Conservation (phyloP, 2,797 vertebrate species). For the Mormyrus hasselquistii region DNA sequence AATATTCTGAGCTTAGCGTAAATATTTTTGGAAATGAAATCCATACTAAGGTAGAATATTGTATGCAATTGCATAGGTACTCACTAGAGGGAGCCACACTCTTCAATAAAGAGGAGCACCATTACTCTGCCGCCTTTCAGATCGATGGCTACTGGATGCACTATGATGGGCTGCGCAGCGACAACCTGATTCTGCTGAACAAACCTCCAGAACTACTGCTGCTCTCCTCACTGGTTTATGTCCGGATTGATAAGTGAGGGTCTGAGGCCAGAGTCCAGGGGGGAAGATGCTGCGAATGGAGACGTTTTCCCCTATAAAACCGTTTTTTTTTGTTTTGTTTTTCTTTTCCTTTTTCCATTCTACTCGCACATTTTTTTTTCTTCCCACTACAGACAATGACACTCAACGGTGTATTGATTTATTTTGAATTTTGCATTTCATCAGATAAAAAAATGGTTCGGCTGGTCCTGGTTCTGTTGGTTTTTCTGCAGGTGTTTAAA, state of each 20-base stretch:
- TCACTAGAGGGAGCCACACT: conserved; percentile 80
- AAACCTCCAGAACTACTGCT: conserved; percentile 78
- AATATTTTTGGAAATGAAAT: neutral
- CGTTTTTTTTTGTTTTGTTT: too few species aligned
- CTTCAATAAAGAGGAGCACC: conserved; percentile 82
- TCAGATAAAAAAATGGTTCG: neutral
- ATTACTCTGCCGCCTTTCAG: conserved; percentile 80
- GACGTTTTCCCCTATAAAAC: neutral
- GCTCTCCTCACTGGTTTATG: conserved; percentile 75
- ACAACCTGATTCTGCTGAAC: conserved; percentile 78
- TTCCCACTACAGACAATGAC: neutral
- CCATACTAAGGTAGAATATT: neutral
- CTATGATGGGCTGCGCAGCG: conserved; percentile 73
- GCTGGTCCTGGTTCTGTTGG: neutral
- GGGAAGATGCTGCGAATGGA: neutral
- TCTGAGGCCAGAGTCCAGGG: neutral
- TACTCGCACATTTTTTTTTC: neutral
- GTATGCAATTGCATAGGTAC: conserved; percentile 58
- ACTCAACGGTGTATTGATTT: neutral
- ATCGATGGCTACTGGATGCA: conserved; percentile 79
- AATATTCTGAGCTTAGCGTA: neutral
- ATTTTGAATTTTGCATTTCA: neutral
- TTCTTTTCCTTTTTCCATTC: neutral
- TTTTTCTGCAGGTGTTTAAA: neutral
- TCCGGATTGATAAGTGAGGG: conserved; percentile 71